Evolutionary conservation across 2,797 vertebrate genomes (phyloP), one percentile per base, ranked within the genome.

Genomic region (Atherinosoma microstoma): DNA sequence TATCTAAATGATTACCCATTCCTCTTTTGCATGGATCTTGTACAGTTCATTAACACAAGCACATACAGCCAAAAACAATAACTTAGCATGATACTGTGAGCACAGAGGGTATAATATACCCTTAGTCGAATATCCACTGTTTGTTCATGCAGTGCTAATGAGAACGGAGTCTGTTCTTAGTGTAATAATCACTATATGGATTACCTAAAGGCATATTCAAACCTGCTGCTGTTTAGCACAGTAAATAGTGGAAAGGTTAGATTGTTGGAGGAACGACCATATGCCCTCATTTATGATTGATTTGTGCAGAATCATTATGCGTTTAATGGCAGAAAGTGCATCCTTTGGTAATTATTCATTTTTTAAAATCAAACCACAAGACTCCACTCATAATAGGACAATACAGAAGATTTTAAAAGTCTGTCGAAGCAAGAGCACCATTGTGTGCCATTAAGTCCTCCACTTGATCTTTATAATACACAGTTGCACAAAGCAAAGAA

Each of bases 21-120:
- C 87, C 56, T 13, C 61, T 78, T 80, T 73, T 72, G 88, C 70
- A 83, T 85, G 70, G 82, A 67, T 60, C 66, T 58, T 75, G 65
- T 63, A 47, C 59, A 71, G 73, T 34, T 62, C 66, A 58, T 24
- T 9, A 29, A 70, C 58, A 34, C 9, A 24, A 13, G 6, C 42
- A 36, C 16, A 45, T 11, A 67, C 54, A 57, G 29, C 9, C 2
- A 0, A 27, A 32, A 36, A 53, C 49, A 73, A 58, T 64, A 77
- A 62, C 45, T 47, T 27, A 11, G 12, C 47, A n/a, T 36, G 20
- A 35, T 2, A 36, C 51, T 53, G 29, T 9, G 34, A 35, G 61
- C 71, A 59, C 58, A 34, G 40, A 12, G n/a, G 56, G 32, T 16
- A 61, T 36, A 47, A 62, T 51, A 47, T 62, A 75, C 73, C 78